Base-by-base conservation (phyloP, 1,140 invertebrate genomes). In the Diploscapter pachys region DNA sequence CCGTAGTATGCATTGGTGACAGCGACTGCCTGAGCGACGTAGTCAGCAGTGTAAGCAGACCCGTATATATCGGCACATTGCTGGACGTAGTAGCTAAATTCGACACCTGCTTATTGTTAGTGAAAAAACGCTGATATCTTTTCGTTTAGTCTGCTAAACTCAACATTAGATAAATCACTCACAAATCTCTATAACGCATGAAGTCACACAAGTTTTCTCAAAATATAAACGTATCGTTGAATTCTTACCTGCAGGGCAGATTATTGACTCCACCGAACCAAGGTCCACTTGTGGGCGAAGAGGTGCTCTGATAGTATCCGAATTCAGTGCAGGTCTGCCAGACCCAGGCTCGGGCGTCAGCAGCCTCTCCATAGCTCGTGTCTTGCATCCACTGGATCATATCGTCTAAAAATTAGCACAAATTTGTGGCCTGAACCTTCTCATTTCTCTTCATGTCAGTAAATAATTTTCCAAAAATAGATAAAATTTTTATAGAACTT, bases 291-390 rank as follows among this genome's bases (percentile, higher is more conserved):
- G 65, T 78, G 31, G 89, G 87, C 2, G 89, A 75, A 31, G 91
- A 90, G 0, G 93, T 94, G 0, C 92, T 93, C 88, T 96, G 93
- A 86, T 91, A 96, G 83, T 93, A 96, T 31, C 93, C 94, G 86
- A 96, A 96, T 86, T 96, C 94, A 13, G 92, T 93, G 85, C 94
- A 96, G 0, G 93, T 95, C 86, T 96, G 94, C 85, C 94, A 96
- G 8, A 89, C 91, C 94, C 94, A 96, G 83, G 93, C 92, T 8
- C 87, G 80, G 31, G 70, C 85, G 31, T 65, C 64, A 48, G 55
- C 53, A 69, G 65, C 66, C 8, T 74, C 8, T 8, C 73, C 68
- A 55, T 64, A 78, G 51, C 31, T n/a, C 5, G 50, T 63, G 63
- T 76, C 76, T 8, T 31, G 31, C 31, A 78, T 78, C 55, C 67